Conservation (phyloP, 2,888 invertebrate species). For the Callyntrura guangdongensis region DNA sequence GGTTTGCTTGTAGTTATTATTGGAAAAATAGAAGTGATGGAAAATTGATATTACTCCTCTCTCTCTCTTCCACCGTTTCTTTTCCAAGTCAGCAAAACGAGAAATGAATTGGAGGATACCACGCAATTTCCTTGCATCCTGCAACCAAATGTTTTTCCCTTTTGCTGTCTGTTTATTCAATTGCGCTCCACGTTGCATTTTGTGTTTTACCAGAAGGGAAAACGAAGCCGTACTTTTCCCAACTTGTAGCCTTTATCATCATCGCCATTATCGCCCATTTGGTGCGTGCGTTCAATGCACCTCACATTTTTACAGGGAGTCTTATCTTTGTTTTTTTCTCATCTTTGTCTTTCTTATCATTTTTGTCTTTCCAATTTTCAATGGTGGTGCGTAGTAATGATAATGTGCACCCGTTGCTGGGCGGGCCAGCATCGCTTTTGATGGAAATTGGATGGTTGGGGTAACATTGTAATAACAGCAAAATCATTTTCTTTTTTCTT, state of each 20-base stretch:
- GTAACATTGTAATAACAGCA: slow-evolving; percentile 47
- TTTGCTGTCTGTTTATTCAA: slow-evolving; percentile 57
- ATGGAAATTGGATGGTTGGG: slow-evolving; percentile 44
- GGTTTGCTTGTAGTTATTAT: slow-evolving; percentile 48
- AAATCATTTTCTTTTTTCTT: slow-evolving; percentile 55
- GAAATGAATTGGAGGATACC: slow-evolving; percentile 27
- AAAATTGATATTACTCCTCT: slow-evolving; percentile 51
- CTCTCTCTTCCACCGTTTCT: background rate
- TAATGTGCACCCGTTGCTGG: slow-evolving; percentile 18
- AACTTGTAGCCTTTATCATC: background rate
- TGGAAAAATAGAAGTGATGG: slow-evolving; percentile 53
- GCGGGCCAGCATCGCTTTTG: slow-evolving; percentile 30
- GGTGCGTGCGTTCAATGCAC: background rate
- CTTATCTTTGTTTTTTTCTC: slow-evolving; percentile 49
- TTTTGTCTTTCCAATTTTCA: slow-evolving; percentile 40
- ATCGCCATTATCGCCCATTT: background rate
- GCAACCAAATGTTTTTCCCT: slow-evolving; percentile 31
- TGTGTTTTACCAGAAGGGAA: slow-evolving; percentile 8
- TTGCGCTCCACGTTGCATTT: slow-evolving; percentile 31
- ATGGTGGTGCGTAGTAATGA: slow-evolving; percentile 5
- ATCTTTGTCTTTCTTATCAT: slow-evolving; percentile 24
- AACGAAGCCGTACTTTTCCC: background rate
- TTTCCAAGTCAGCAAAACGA: slow-evolving; percentile 6
- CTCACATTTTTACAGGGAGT: slow-evolving; percentile 17
- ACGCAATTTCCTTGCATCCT: slow-evolving; percentile 50